A percentile compares a stretch with the other conserved stretches of the same genome.
phyloP scores from a whole-genome alignment of 1,140 invertebrate genomes.

The Stegodyphus dumicola region DNA sequence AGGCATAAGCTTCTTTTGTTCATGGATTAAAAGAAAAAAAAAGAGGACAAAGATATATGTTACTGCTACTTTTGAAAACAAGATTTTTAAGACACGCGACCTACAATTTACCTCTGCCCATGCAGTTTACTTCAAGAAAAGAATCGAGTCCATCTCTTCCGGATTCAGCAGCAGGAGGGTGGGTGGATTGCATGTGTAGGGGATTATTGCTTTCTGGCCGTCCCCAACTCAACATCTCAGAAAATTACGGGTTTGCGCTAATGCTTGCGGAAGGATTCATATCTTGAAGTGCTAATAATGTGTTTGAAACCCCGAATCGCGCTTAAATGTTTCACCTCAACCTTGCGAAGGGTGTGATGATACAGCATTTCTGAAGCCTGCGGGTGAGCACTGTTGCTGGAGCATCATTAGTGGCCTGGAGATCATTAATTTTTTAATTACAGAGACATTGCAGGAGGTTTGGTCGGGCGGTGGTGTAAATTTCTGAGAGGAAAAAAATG shows the following conservation, averaged over 20 bases:
- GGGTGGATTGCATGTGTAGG: background rate
- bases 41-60: too few species aligned
- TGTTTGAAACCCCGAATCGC: constrained; percentile 4
- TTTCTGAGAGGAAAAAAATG: background rate
- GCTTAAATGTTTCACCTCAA: constrained; percentile 30
- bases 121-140: too few species aligned
- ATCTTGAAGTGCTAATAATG: constrained; percentile 15
- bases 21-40: too few species aligned
- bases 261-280: background rate
- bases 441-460: background rate
- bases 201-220: background rate
- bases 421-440: constrained; percentile 28
- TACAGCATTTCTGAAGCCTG: background rate
- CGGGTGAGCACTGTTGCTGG: too few species aligned
- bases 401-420: background rate
- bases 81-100: too few species aligned
- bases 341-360: constrained; percentile 20
- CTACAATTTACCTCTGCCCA: too few species aligned
- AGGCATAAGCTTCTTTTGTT: too few species aligned
- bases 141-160: too few species aligned
- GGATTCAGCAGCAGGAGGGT: background rate
- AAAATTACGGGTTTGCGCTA: constrained; percentile 27
- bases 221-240: background rate
- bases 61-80: too few species aligned
- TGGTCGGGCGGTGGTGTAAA: background rate